These are phyloP conservation scores for Caerostris darwini DNA, from an alignment of 1,140 invertebrate genomes.

Conservation along the genomic window DNA sequence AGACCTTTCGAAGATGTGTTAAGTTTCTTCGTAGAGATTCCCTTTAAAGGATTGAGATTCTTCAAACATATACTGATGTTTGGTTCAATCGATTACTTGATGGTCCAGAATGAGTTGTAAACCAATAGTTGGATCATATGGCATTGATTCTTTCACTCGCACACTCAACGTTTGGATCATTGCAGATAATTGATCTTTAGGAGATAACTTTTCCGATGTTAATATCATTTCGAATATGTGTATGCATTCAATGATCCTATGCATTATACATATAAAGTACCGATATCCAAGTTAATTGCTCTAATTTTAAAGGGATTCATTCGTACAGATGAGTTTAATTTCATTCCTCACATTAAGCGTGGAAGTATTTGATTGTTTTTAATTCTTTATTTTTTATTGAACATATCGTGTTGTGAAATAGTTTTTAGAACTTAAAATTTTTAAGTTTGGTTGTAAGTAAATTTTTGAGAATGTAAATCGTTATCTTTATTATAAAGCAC, in stretches of 20 bases:
- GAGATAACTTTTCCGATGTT: background rate
- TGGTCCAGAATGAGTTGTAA: constrained; percentile 35
- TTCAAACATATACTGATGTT: background rate
- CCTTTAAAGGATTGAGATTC: background rate
- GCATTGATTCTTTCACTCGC: constrained; percentile 11
- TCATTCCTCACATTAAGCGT: background rate
- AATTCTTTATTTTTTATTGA: background rate
- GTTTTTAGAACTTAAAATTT: too few species aligned
- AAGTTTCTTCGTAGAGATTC: constrained; percentile 18
- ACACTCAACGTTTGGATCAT: background rate
- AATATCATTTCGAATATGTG: background rate
- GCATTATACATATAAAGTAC: background rate
- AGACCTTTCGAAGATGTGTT: constrained; percentile 22
- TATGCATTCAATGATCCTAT: background rate
- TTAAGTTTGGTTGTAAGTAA: too few species aligned
- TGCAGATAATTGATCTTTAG: constrained; percentile 15
- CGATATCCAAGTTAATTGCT: constrained; percentile 31
- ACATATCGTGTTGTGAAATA: too few species aligned
- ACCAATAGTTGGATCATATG: constrained; percentile 27
- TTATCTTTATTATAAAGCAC: too few species aligned
- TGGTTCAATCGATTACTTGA: constrained; percentile 2
- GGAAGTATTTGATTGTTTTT: background rate
- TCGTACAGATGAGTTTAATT: background rate
- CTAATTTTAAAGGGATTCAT: background rate
- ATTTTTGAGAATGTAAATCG: too few species aligned